phyloP scores from a whole-genome alignment of 2,888 invertebrate genomes.

The Limulus polyphemus region DNA sequence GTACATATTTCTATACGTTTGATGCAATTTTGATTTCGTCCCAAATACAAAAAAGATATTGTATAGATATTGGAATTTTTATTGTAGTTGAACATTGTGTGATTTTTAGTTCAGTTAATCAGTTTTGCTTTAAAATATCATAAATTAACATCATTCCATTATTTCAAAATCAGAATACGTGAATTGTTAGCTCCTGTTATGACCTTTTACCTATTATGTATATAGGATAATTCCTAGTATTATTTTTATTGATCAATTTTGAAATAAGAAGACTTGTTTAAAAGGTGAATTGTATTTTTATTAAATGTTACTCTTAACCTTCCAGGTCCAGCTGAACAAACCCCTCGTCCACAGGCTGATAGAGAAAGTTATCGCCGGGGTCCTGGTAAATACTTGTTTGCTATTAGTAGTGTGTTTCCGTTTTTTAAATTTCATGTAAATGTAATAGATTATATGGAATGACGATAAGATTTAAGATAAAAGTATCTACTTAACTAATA shows the following conservation, averaged over 20 bases:
- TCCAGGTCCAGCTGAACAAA: slow-evolving; percentile 15
- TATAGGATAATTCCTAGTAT: neutral
- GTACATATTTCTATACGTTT: no score
- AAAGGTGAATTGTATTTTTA: no score
- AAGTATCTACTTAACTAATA: no score
- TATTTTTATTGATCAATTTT: neutral
- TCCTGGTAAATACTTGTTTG: slow-evolving; percentile 9
- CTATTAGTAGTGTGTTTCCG: no score
- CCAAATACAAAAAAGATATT: no score
- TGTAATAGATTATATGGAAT: no score
- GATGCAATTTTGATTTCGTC: no score
- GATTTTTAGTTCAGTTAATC: no score
- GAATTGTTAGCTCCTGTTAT: neutral
- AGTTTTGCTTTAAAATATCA: neutral
- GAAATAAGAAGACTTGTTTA: neutral
- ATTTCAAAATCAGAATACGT: neutral
- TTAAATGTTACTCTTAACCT: neutral
- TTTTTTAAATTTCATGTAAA: no score
- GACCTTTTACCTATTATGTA: neutral
- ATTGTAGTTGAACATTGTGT: no score
- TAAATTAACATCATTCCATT: neutral
- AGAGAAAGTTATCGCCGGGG: slow-evolving; percentile 18
- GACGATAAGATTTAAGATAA: no score
- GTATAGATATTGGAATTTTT: no score
- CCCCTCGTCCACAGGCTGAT: slow-evolving; percentile 16